These are phyloP conservation scores for Synanthedon tipuliformis DNA, from an alignment of 2,888 invertebrate species.

Conservation along the genomic window DNA sequence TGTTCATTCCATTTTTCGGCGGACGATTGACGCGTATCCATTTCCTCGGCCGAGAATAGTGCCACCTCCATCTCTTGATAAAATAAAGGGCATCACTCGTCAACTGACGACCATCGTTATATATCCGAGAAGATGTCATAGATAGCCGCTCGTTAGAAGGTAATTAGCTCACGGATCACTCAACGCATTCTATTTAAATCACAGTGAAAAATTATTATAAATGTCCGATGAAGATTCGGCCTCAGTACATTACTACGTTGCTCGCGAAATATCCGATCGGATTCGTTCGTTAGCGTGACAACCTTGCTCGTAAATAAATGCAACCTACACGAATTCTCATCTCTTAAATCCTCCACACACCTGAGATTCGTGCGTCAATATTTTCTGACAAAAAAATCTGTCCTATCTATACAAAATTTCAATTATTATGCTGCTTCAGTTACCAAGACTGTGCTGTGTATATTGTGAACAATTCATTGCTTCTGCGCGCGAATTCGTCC, in stretches of 20 bases:
- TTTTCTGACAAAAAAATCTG: constrained; percentile 12
- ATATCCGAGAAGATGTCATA: constrained; percentile 48
- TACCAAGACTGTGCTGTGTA: no score
- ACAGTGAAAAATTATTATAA: constrained; percentile 36
- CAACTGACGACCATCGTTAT: constrained; percentile 46
- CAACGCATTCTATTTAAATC: constrained; percentile 53
- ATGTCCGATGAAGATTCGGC: constrained; percentile 27
- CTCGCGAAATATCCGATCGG: constrained; percentile 20
- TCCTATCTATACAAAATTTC: constrained; percentile 9
- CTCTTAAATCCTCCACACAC: background rate
- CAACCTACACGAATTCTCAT: constrained; percentile 6
- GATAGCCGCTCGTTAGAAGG: constrained; percentile 63
- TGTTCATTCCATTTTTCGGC: constrained; percentile 38
- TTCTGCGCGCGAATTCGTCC: no score
- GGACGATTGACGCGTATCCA: constrained; percentile 64
- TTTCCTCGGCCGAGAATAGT: constrained; percentile 60
- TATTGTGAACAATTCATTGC: no score
- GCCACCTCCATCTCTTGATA: constrained; percentile 37
- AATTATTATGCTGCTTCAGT: no score
- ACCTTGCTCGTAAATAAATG: constrained; percentile 6
- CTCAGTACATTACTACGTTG: constrained; percentile 10
- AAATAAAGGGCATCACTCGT: constrained; percentile 64
- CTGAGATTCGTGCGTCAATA: constrained; percentile 3
- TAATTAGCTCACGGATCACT: constrained; percentile 65
- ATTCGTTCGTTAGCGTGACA: constrained; percentile 1